These are phyloP conservation scores for Lycaon pictus DNA, from an alignment of 2,113 vertebrate genomes.

Conservation along the genomic window DNA sequence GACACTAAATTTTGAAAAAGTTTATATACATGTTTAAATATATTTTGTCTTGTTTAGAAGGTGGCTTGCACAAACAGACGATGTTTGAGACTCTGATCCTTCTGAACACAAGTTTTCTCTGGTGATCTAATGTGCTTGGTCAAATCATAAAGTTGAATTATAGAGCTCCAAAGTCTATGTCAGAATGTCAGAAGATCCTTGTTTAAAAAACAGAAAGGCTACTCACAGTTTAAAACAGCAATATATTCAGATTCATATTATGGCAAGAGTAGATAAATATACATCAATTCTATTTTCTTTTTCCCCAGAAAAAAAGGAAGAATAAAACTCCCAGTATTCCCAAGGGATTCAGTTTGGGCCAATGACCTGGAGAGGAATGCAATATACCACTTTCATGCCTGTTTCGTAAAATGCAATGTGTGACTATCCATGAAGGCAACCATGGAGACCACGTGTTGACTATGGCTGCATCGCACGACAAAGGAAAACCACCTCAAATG, in stretches of 20 bases:
- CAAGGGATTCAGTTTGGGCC: neutral
- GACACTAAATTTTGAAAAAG: neutral
- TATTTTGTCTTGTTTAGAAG: neutral
- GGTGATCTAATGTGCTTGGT: neutral
- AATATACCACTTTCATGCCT: neutral
- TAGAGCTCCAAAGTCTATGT: neutral
- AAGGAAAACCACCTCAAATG: neutral
- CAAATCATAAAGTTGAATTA: neutral
- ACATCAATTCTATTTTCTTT: conserved; percentile 8
- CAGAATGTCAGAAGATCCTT: neutral
- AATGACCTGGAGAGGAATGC: neutral
- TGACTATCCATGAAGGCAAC: neutral
- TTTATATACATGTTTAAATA: neutral
- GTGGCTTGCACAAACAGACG: neutral
- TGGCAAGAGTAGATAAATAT: neutral
- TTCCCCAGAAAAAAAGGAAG: neutral
- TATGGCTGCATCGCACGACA: neutral
- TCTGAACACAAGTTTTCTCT: neutral
- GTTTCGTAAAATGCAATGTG: neutral
- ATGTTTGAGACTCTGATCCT: neutral
- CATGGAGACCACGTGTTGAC: neutral
- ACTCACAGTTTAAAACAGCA: neutral
- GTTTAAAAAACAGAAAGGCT: neutral
- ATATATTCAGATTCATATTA: neutral
- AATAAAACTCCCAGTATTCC: neutral